Evolutionary conservation across 2,797 vertebrate species (phyloP).

Genomic region (Bucorvus abyssinicus): DNA sequence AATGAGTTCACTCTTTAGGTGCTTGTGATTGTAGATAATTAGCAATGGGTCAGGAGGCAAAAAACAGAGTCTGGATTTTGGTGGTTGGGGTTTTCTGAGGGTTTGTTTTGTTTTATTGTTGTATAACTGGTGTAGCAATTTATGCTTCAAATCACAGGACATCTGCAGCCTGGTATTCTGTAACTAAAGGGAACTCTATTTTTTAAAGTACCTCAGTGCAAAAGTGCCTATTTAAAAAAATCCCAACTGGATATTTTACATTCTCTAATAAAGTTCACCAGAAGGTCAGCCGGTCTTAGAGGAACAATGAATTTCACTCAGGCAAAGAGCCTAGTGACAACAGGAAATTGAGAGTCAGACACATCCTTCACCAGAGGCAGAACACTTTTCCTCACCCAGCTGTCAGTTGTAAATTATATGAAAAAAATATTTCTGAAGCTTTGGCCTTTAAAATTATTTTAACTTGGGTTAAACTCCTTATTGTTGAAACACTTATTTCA

Average conservation of each 20-base stretch:
- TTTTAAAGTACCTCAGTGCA: background rate
- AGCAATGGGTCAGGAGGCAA: background rate
- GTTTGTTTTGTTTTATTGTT: background rate
- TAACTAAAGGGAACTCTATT: conserved; percentile 32
- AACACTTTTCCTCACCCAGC: background rate
- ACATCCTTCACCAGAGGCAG: background rate
- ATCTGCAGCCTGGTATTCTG: background rate
- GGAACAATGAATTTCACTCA: background rate
- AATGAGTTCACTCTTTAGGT: background rate
- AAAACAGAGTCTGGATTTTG: background rate
- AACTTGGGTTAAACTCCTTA: background rate
- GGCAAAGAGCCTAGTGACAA: background rate
- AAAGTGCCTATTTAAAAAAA: background rate
- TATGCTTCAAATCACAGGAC: conserved; percentile 9
- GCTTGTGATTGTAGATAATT: background rate
- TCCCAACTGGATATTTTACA: background rate
- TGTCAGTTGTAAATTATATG: background rate
- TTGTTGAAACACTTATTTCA: background rate
- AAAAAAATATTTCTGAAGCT: background rate
- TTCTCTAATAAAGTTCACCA: conserved; percentile 21
- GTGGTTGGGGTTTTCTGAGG: background rate
- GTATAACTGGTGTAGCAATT: background rate
- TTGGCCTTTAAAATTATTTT: background rate
- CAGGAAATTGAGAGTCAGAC: background rate
- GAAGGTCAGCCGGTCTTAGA: background rate